Evolutionary conservation across 30 jellyfish, hydroid and myxozoan genomes (phyloP).

Genomic region (Hydra vulgaris): DNA sequence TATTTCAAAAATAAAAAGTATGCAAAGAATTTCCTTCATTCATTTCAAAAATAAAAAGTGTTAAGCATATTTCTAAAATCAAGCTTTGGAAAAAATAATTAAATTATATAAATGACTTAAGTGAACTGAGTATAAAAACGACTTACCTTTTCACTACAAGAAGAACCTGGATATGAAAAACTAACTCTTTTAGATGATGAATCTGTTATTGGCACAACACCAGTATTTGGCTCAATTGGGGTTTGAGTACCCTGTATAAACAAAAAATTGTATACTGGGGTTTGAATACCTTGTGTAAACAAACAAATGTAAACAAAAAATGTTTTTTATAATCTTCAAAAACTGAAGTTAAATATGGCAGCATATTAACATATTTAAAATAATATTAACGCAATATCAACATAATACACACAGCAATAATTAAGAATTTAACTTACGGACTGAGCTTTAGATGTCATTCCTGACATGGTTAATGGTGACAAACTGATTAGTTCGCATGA

Average conservation of each 20-base stretch:
- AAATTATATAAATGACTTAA: neutral
- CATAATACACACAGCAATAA: too few relatives aligned
- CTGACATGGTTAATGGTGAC: conserved; percentile 73
- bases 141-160: neutral
- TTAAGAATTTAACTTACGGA: conserved; percentile 11
- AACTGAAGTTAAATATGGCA: neutral
- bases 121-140: neutral
- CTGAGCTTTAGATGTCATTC: conserved; percentile 11
- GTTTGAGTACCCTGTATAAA: conserved; percentile 79
- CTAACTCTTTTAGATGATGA: neutral
- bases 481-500: conserved; percentile 74
- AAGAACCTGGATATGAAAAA: neutral
- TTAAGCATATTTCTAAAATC: too few relatives aligned
- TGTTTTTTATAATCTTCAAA: too few relatives aligned
- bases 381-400: too few relatives aligned
- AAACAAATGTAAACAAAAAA: neutral
- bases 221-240: conserved; percentile 66
- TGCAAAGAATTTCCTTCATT: too few relatives aligned
- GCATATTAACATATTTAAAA: neutral
- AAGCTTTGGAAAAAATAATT: too few relatives aligned
- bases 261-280: conserved; percentile 53
- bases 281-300: conserved; percentile 83
- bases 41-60: too few relatives aligned
- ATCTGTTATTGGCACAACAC: conserved; percentile 20
- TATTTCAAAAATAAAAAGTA: too few relatives aligned